These are phyloP conservation scores for Perithous albicinctus DNA, from an alignment of 2,888 invertebrate species.

Conservation along the genomic window DNA sequence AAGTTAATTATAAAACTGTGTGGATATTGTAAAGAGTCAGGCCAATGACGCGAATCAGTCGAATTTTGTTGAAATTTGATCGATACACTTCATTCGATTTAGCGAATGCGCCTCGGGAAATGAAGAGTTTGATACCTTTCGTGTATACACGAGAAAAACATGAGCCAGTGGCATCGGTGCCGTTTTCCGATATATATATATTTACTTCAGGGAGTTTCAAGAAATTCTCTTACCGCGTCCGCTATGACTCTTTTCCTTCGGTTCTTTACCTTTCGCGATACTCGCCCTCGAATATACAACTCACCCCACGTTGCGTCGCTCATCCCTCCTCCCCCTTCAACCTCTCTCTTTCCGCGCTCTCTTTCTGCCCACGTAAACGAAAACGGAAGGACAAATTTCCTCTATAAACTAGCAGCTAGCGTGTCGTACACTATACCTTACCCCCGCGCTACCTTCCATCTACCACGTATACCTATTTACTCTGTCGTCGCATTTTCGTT, in stretches of 20 bases:
- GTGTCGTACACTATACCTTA: slow-evolving; percentile 12
- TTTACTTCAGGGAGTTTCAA: slow-evolving; percentile 8
- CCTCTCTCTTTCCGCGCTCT: slow-evolving; percentile 21
- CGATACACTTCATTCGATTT: slow-evolving; percentile 51
- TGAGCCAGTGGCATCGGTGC: slow-evolving; percentile 26
- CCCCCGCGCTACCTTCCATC: not conserved
- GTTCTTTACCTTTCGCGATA: slow-evolving; percentile 22
- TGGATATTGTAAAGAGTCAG: not conserved
- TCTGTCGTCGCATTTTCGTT: slow-evolving; percentile 49
- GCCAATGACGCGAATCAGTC: not conserved
- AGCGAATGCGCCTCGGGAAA: slow-evolving; percentile 57
- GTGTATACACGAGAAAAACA: slow-evolving; percentile 38
- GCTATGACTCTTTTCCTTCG: slow-evolving; percentile 27
- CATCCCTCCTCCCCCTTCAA: slow-evolving; percentile 7
- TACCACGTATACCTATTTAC: slow-evolving; percentile 12
- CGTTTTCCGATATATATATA: slow-evolving; percentile 32
- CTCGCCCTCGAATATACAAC: slow-evolving; percentile 18
- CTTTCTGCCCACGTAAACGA: slow-evolving; percentile 57
- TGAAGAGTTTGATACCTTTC: slow-evolving; percentile 38
- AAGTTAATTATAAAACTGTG: not conserved
- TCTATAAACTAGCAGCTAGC: slow-evolving; percentile 53
- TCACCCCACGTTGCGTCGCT: too few species aligned
- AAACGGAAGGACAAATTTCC: slow-evolving; percentile 64
- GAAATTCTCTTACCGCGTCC: slow-evolving; percentile 50
- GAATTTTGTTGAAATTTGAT: slow-evolving; percentile 29